These are phyloP conservation scores for Rhagonycha fulva DNA, from an alignment of 2,888 invertebrate genomes.

Conservation along the genomic window DNA sequence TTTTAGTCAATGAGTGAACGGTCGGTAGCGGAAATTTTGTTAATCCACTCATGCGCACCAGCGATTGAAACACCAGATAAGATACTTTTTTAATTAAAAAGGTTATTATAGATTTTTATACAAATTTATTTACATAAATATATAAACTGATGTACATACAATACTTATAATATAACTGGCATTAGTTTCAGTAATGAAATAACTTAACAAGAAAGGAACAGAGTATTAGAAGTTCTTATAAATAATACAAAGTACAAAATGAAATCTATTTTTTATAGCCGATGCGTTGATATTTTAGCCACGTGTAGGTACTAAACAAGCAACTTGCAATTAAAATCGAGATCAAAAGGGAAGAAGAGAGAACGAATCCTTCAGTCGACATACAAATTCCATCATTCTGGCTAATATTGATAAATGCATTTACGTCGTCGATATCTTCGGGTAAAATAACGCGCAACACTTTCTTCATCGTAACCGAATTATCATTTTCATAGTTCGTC, in stretches of 20 bases:
- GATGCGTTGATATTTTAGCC: constrained; percentile 55
- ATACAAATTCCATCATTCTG: constrained; percentile 62
- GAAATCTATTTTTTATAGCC: constrained; percentile 14
- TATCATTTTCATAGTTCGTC: constrained; percentile 54
- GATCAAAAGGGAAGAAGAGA: constrained; percentile 64
- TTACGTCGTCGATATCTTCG: constrained; percentile 62
- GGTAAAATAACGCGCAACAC: constrained; percentile 70
- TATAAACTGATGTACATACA: constrained; percentile 13
- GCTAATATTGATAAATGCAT: constrained; percentile 47
- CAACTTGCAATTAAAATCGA: constrained; percentile 63
- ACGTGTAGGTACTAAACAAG: constrained; percentile 59
- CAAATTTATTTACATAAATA: constrained; percentile 28
- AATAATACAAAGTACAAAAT: constrained; percentile 8
- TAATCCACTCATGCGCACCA: no score
- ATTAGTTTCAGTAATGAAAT: constrained; percentile 22
- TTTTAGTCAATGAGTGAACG: no score
- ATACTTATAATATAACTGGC: constrained; percentile 7
- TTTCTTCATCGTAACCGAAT: constrained; percentile 67
- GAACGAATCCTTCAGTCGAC: constrained; percentile 66
- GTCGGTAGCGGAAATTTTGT: no score
- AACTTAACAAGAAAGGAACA: constrained; percentile 25
- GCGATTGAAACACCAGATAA: no score
- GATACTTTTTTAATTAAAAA: background rate
- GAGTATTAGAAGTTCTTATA: constrained; percentile 8
- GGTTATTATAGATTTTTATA: constrained; percentile 6